phyloP scores from a whole-genome alignment of 1,140 invertebrate species.

The Drosophila simulans region DNA sequence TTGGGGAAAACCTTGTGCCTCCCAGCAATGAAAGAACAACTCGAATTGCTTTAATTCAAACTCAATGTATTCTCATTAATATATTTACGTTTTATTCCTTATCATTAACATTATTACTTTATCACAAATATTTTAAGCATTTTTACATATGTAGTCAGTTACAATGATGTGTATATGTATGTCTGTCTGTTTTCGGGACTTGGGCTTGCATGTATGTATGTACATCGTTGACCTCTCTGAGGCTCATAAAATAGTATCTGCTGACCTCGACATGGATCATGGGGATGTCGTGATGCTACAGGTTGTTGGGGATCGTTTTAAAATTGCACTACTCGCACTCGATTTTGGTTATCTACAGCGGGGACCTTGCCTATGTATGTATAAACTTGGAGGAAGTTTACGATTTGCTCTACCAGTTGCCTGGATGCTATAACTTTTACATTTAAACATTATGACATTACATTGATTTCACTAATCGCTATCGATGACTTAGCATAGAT shows the following conservation, averaged over 20 bases:
- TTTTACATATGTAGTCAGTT: constrained; percentile 80
- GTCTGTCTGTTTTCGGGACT: constrained; percentile 13
- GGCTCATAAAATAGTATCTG: constrained; percentile 56
- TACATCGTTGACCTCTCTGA: constrained; percentile 61
- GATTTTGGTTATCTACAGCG: constrained; percentile 66
- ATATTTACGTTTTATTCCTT: constrained; percentile 75
- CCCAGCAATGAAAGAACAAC: background rate
- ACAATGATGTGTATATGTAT: constrained; percentile 72
- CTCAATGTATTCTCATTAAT: constrained; percentile 49
- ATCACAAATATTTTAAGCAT: constrained; percentile 84
- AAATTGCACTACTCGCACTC: constrained; percentile 51
- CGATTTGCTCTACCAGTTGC: constrained; percentile 58
- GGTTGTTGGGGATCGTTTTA: constrained; percentile 41
- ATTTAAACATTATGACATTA: constrained; percentile 54
- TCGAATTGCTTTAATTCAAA: background rate
- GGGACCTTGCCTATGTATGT: constrained; percentile 57
- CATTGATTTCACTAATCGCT: constrained; percentile 46
- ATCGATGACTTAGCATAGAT: constrained; percentile 42
- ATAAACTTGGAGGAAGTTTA: constrained; percentile 68
- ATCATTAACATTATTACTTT: constrained; percentile 81
- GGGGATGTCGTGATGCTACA: constrained; percentile 45
- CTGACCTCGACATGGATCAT: constrained; percentile 18
- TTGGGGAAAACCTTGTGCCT: background rate
- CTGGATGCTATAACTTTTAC: constrained; percentile 60
- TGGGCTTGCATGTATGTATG: constrained; percentile 54